These are phyloP conservation scores for Tipula lateralis DNA, from an alignment of 2,888 invertebrate species.

Conservation along the genomic window DNA sequence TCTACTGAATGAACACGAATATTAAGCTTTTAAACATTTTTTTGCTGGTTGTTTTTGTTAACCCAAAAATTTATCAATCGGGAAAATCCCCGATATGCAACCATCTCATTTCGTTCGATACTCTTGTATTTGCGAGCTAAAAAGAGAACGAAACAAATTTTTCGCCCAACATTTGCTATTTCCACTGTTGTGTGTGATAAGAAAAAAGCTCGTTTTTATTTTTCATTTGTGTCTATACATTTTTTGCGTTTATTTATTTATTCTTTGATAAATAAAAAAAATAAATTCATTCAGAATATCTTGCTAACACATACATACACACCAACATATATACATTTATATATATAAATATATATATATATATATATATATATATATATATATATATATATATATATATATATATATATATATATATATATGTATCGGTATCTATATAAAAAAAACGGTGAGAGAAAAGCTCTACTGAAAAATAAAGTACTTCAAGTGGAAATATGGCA, in stretches of 20 bases:
- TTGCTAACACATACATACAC: background rate
- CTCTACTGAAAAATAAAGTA: background rate
- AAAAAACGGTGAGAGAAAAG: background rate
- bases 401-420: background rate
- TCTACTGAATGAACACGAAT: slow-evolving; percentile 41
- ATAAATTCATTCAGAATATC: slow-evolving; percentile 11
- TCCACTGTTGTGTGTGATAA: background rate
- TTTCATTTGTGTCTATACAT: slow-evolving; percentile 6
- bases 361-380: background rate
- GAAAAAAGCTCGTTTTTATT: slow-evolving; percentile 3
- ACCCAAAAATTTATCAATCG: background rate
- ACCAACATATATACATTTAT: background rate
- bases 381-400: background rate
- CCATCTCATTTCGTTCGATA: background rate
- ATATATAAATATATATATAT: background rate
- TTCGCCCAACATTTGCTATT: background rate
- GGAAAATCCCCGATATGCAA: background rate
- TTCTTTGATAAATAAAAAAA: background rate
- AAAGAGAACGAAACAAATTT: background rate
- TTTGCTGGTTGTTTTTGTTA: slow-evolving; percentile 14
- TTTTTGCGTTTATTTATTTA: background rate
- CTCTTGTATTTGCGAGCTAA: background rate
- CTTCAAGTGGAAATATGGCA: background rate
- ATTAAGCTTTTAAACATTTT: background rate
- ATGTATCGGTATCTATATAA: too few species aligned